Percentiles rank a stretch among this genome's conserved stretches.
Evolutionary conservation across 2,888 invertebrate species (phyloP).

Genomic region (Phania funesta): DNA sequence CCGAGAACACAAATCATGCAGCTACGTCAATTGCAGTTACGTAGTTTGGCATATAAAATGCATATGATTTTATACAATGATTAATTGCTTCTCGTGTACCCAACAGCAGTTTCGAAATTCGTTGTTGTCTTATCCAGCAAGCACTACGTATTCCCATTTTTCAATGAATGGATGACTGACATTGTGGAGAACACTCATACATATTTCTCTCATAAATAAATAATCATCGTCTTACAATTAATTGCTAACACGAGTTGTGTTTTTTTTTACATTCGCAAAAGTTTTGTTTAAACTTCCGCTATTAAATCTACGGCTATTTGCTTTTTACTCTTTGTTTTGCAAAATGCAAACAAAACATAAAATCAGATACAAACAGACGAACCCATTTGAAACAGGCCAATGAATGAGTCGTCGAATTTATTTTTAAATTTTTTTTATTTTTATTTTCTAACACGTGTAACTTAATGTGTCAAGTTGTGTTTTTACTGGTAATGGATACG

Average conservation of each 20-base stretch:
- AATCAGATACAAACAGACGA: not conserved
- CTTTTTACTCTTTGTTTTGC: not conserved
- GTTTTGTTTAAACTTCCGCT: constrained; percentile 20
- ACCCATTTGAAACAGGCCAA: not conserved
- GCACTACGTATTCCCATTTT: no score
- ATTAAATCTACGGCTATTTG: constrained; percentile 10
- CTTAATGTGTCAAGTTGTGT: constrained; percentile 41
- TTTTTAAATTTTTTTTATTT: not conserved
- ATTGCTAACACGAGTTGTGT: constrained; percentile 44
- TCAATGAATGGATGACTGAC: constrained; percentile 11
- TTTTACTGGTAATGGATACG: not conserved
- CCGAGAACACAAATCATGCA: no score
- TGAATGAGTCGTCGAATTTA: constrained; percentile 6
- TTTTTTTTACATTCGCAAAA: constrained; percentile 11
- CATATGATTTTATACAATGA: no score
- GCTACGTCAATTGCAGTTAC: no score
- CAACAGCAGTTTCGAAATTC: no score
- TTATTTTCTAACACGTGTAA: constrained; percentile 41
- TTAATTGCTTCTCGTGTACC: no score
- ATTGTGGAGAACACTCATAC: no score
- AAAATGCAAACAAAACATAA: constrained; percentile 8
- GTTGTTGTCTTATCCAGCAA: no score
- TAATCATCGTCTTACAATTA: constrained; percentile 27
- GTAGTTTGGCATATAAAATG: no score
- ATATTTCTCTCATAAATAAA: constrained; percentile 12